phyloP scores from a whole-genome alignment of 2,888 invertebrate species.

The Sinodicranocentrus sp. region DNA sequence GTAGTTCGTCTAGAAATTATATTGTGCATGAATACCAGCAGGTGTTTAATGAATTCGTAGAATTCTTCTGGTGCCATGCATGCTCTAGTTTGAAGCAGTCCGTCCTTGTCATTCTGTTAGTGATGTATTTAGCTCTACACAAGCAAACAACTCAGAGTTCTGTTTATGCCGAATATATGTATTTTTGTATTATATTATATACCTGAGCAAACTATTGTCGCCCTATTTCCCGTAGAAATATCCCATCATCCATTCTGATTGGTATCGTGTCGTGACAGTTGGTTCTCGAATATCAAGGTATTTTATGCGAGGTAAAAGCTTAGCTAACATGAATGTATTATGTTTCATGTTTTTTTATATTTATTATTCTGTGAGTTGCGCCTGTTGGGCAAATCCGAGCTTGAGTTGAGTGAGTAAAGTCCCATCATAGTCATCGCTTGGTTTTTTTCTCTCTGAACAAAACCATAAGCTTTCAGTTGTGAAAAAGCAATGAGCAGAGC shows the following conservation, averaged over 20 bases:
- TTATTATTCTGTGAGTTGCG: no score
- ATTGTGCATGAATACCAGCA: conserved; percentile 19
- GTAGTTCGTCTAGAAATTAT: not conserved
- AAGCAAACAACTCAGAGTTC: not conserved
- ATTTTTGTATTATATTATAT: no score
- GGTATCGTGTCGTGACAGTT: conserved; percentile 44
- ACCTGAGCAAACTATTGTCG: no score
- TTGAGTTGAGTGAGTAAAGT: no score
- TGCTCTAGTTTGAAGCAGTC: not conserved
- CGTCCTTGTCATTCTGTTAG: not conserved
- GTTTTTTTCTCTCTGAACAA: not conserved
- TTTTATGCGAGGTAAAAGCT: no score
- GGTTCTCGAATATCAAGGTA: not conserved
- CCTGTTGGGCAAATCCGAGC: no score
- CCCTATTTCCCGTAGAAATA: no score
- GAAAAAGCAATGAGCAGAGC: no score
- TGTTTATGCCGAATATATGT: not conserved
- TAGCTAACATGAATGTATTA: no score
- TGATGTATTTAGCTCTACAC: not conserved
- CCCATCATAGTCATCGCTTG: not conserved
- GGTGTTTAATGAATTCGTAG: conserved; percentile 34
- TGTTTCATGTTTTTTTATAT: no score
- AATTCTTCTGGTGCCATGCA: not conserved
- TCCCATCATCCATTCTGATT: conserved; percentile 21
- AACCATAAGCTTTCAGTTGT: no score